These are phyloP conservation scores for Melanostoma scalare DNA, from an alignment of 2,888 invertebrate species.

Conservation along the genomic window DNA sequence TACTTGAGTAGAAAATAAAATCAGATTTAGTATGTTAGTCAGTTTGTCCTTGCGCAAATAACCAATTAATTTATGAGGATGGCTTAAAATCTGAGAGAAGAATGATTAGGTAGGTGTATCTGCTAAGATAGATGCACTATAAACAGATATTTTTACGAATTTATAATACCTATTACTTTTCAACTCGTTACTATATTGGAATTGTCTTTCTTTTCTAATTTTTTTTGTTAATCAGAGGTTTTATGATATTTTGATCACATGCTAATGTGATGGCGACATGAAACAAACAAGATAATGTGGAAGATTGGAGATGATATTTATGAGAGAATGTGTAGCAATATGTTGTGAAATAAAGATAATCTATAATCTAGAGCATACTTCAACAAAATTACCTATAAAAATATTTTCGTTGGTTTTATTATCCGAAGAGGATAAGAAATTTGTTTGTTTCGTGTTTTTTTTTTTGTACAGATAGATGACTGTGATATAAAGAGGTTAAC, in stretches of 20 bases:
- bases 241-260: slow-evolving; percentile 42
- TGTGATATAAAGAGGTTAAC: too few species aligned
- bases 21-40: slow-evolving; percentile 34
- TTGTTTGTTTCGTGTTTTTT: too few species aligned
- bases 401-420: too few species aligned
- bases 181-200: slow-evolving; percentile 49
- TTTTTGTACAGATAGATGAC: too few species aligned
- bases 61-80: slow-evolving; percentile 62
- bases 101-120: neutral
- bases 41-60: slow-evolving; percentile 49
- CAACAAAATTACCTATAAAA: too few species aligned
- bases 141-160: slow-evolving; percentile 64
- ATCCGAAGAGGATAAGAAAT: too few species aligned
- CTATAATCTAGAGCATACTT: neutral
- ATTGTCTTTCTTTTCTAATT: slow-evolving; percentile 20
- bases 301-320: slow-evolving; percentile 22
- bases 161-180: slow-evolving; percentile 23
- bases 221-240: slow-evolving; percentile 14
- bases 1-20: slow-evolving; percentile 13
- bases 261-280: slow-evolving; percentile 31
- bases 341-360: neutral
- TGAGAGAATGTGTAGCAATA: slow-evolving; percentile 10
- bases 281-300: slow-evolving; percentile 38
- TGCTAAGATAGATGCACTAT: slow-evolving; percentile 23
- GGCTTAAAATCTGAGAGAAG: slow-evolving; percentile 18